Conservation (phyloP, 1,140 invertebrate genomes). For the Artemia franciscana region DNA sequence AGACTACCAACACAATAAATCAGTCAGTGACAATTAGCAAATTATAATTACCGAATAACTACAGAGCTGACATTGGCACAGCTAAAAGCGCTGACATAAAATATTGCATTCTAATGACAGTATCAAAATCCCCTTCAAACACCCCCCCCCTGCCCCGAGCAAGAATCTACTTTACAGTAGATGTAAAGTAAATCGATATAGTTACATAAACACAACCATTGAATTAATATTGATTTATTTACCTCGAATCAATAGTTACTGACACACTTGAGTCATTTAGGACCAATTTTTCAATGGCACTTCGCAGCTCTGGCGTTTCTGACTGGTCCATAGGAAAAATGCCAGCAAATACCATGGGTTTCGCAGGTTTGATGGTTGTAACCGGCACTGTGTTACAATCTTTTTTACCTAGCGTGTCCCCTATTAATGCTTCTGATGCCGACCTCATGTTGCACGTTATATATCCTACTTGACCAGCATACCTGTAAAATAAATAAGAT, state of each 20-base stretch:
- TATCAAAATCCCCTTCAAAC: no score
- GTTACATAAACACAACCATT: constrained; percentile 1
- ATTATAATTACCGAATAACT: no score
- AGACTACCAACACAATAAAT: no score
- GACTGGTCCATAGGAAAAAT: constrained; percentile 78
- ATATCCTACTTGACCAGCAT: constrained; percentile 56
- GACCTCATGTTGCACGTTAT: constrained; percentile 56
- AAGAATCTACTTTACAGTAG: no score
- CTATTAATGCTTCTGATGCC: constrained; percentile 50
- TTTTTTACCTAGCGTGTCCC: constrained; percentile 47
- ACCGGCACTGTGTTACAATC: constrained; percentile 27
- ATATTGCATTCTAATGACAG: no score
- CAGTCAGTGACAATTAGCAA: no score
- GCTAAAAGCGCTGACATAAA: no score
- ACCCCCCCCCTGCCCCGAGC: no score
- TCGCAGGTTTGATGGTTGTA: constrained; percentile 37
- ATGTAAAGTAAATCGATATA: no score
- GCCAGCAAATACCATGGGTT: constrained; percentile 84
- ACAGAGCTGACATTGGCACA: no score
- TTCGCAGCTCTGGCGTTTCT: constrained; percentile 41
- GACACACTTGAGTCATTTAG: constrained; percentile 85
- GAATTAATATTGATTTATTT: constrained; percentile 12
- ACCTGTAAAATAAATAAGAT: constrained; percentile 24
- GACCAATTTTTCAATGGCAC: constrained; percentile 65
- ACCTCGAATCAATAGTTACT: constrained; percentile 54